Evolutionary conservation across 2,888 invertebrate genomes (phyloP).

Genomic region (Pandemis cinnamomeana): DNA sequence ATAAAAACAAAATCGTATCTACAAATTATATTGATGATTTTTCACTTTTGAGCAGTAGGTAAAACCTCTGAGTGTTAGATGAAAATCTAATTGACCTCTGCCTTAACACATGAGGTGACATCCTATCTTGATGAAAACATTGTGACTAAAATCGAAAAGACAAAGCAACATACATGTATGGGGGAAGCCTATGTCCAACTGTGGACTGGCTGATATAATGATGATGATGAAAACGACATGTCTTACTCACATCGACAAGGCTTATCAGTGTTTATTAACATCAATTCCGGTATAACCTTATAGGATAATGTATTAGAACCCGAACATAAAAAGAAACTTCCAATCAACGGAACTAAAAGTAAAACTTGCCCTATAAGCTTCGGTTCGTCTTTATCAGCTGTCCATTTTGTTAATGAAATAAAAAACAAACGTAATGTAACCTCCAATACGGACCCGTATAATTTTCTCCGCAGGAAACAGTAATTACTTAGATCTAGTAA

Average conservation of each 20-base stretch:
- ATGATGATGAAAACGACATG: no score
- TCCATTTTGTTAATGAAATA: slow-evolving; percentile 3
- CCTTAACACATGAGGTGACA: no score
- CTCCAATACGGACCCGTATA: slow-evolving; percentile 23
- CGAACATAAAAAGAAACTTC: background rate
- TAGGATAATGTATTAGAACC: background rate
- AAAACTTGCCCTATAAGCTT: background rate
- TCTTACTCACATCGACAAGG: background rate
- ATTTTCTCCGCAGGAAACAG: slow-evolving; percentile 27
- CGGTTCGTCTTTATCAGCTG: background rate
- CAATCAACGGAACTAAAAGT: background rate
- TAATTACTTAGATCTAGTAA: slow-evolving; percentile 37
- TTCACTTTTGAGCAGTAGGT: no score
- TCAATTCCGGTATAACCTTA: background rate
- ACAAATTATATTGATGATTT: no score
- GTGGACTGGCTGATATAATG: no score
- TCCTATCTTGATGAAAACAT: no score
- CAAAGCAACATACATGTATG: no score
- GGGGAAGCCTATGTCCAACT: no score
- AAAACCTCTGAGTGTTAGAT: no score
- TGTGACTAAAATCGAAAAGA: no score
- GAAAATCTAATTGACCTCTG: no score
- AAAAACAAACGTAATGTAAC: slow-evolving; percentile 12
- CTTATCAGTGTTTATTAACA: background rate
- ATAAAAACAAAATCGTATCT: no score